Evolutionary conservation across 1,140 invertebrate species (phyloP).

Genomic region (Arion vulgaris): DNA sequence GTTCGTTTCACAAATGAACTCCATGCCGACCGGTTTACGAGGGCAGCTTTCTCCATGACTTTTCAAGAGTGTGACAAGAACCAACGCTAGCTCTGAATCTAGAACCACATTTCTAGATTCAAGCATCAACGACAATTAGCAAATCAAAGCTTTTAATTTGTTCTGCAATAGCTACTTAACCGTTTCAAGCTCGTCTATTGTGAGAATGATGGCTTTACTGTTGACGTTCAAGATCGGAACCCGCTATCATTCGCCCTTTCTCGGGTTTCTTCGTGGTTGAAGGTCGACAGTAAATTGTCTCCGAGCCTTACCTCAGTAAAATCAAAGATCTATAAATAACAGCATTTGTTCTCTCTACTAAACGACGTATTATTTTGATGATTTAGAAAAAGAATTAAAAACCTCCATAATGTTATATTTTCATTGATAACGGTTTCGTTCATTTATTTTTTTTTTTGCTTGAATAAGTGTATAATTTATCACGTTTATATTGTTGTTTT

Average conservation of each 20-base stretch:
- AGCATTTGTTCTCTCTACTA: no score
- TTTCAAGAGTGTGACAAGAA: not conserved
- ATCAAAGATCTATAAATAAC: no score
- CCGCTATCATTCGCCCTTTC: not conserved
- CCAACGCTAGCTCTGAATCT: not conserved
- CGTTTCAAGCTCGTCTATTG: not conserved
- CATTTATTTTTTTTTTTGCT: no score
- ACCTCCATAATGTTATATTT: no score
- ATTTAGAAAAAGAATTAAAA: no score
- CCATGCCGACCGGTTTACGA: not conserved
- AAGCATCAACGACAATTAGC: not conserved
- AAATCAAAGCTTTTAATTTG: conserved; percentile 14
- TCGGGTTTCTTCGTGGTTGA: not conserved
- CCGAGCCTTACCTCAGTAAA: not conserved
- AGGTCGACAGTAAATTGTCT: not conserved
- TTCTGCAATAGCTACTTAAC: conserved; percentile 11
- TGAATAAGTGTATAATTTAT: no score
- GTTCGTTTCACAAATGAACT: not conserved
- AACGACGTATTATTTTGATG: no score
- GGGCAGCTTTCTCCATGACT: not conserved
- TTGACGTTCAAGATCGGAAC: not conserved
- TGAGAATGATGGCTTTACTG: not conserved
- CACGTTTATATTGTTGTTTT: no score
- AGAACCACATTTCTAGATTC: not conserved
- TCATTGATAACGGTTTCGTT: no score